These are phyloP conservation scores for Lagopus muta DNA, from an alignment of 2,113 vertebrate species.

Conservation along the genomic window DNA sequence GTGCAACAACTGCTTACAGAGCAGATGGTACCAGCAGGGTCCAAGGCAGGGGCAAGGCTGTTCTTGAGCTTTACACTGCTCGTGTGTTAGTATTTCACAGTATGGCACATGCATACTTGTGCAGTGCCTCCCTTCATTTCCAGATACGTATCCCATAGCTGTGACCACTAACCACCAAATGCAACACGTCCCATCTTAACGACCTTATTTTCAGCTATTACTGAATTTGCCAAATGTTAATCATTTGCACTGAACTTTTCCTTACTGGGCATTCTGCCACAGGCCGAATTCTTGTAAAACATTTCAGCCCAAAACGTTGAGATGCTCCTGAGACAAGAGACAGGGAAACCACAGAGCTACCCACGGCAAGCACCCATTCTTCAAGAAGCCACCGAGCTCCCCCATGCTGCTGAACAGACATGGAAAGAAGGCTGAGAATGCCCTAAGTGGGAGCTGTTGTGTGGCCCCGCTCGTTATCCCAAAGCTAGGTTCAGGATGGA, in stretches of 20 bases:
- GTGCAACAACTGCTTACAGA: not conserved
- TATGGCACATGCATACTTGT: not conserved
- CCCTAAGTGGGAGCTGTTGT: not conserved
- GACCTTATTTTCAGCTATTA: not conserved
- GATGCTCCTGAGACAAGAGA: not conserved
- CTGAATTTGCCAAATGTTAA: not conserved
- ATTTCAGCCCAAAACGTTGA: not conserved
- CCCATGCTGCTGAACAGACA: rapidly evolving
- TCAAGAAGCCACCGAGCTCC: not conserved
- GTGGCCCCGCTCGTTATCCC: not conserved
- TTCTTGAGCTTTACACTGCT: not conserved
- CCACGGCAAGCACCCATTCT: rapidly evolving
- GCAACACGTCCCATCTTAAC: rapidly evolving
- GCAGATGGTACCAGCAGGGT: not conserved
- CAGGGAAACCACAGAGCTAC: not conserved
- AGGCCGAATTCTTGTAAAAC: not conserved
- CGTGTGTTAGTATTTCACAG: not conserved
- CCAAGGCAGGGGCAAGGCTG: not conserved
- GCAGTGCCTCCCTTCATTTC: not conserved
- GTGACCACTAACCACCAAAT: not conserved
- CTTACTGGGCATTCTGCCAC: not conserved
- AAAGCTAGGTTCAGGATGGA: not conserved
- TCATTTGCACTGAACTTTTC: not conserved
- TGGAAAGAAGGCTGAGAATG: not conserved
- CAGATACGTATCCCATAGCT: not conserved